phyloP scores from a whole-genome alignment of 2,888 invertebrate genomes.

The Stenolophus ochropezus region DNA sequence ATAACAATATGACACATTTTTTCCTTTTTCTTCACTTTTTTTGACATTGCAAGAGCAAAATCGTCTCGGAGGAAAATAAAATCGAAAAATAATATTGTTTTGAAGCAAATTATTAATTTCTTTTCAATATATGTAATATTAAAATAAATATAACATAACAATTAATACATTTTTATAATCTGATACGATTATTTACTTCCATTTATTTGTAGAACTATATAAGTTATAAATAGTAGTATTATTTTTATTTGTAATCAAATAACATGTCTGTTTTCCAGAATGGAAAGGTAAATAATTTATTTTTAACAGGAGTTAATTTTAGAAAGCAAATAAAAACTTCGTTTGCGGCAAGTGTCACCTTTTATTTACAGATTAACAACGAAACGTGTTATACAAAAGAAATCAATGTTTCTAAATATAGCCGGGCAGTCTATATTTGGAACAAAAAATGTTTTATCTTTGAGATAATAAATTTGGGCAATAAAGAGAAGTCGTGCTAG shows the following conservation, averaged over 20 bases:
- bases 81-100: too few species aligned
- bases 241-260: not conserved
- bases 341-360: not conserved
- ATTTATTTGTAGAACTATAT: too few species aligned
- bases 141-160: too few species aligned
- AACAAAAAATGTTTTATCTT: not conserved
- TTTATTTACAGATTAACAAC: not conserved
- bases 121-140: too few species aligned
- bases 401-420: conserved; percentile 9
- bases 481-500: not conserved
- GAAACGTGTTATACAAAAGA: not conserved
- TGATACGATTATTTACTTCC: too few species aligned
- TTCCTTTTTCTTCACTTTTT: too few species aligned
- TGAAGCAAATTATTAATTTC: too few species aligned
- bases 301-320: not conserved
- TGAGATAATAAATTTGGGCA: not conserved
- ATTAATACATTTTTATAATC: too few species aligned
- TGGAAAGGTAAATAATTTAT: not conserved
- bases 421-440: not conserved
- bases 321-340: not conserved
- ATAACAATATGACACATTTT: too few species aligned
- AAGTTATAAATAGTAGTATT: not conserved
- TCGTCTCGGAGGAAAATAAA: too few species aligned
- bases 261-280: not conserved
- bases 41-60: too few species aligned